phyloP scores from a whole-genome alignment of 2,888 invertebrate genomes.

The Iselma pallidipennis region DNA sequence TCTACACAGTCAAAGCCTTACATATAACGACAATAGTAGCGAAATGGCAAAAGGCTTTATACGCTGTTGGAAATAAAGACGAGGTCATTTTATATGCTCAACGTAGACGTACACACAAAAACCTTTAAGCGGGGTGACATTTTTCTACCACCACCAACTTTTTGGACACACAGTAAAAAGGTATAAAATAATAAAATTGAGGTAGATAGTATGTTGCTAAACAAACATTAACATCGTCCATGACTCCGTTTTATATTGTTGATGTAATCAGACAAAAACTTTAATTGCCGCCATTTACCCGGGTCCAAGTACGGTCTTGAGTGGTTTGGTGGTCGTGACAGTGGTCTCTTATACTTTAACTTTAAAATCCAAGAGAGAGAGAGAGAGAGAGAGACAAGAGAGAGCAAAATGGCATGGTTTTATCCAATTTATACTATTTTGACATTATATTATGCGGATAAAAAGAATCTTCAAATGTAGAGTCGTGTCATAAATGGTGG shows the following conservation, averaged over 20 bases:
- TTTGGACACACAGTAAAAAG: constrained; percentile 6
- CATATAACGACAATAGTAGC: neutral
- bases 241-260: constrained; percentile 13
- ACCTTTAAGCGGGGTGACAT: neutral
- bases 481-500: neutral
- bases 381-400: no score
- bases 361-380: no score
- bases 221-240: neutral
- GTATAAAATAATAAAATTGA: neutral
- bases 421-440: no score
- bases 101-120: constrained; percentile 3
- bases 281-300: constrained; percentile 18
- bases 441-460: no score
- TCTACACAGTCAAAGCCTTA: neutral
- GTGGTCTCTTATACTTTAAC: no score
- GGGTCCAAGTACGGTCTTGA: constrained; percentile 20
- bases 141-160: neutral
- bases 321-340: constrained; percentile 4
- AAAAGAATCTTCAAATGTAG: no score
- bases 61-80: constrained; percentile 13
- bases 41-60: constrained; percentile 4
- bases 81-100: constrained; percentile 11
- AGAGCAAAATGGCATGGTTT: no score
- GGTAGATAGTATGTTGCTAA: neutral
- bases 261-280: constrained; percentile 17